phyloP scores from a whole-genome alignment of 2,797 vertebrate genomes.

The Aplochiton taeniatus region DNA sequence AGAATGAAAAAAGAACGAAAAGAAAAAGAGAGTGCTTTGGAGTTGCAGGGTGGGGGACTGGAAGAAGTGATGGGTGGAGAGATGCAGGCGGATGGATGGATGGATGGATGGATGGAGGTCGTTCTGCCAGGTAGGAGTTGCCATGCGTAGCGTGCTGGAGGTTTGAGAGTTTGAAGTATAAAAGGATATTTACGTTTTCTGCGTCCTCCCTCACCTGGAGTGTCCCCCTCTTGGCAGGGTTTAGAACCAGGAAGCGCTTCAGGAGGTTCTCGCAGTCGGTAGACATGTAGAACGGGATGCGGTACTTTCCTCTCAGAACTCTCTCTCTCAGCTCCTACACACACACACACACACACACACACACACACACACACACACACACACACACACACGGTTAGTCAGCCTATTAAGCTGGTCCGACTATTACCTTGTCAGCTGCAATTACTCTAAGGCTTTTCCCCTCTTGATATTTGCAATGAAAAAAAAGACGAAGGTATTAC shows the following conservation, averaged over 20 bases:
- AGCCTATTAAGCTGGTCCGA: no score
- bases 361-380: not conserved
- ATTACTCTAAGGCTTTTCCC: no score
- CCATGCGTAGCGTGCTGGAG: constrained; percentile 20
- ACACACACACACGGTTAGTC: constrained; percentile 5
- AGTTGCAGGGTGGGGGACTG: not conserved
- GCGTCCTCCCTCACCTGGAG: constrained; percentile 87
- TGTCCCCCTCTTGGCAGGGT: constrained; percentile 94
- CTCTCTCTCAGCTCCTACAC: constrained; percentile 93
- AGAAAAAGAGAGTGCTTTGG: not conserved
- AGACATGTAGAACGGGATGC: constrained; percentile 99
- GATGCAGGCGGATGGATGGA: constrained; percentile 8
- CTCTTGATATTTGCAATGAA: no score
- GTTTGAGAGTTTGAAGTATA: constrained; percentile 18
- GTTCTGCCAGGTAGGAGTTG: constrained; percentile 46
- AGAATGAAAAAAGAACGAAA: not conserved
- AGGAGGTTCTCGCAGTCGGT: constrained; percentile 99
- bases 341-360: constrained; percentile 10
- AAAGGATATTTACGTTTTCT: constrained; percentile 67
- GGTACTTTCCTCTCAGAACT: constrained; percentile 96
- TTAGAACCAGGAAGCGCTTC: constrained; percentile 97
- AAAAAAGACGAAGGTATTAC: not conserved
- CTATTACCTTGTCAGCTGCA: not conserved
- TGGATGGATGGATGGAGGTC: no score
- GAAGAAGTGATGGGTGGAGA: not conserved